phyloP scores from a whole-genome alignment of 1,140 invertebrate genomes.

The Luehdorfia chinensis region DNA sequence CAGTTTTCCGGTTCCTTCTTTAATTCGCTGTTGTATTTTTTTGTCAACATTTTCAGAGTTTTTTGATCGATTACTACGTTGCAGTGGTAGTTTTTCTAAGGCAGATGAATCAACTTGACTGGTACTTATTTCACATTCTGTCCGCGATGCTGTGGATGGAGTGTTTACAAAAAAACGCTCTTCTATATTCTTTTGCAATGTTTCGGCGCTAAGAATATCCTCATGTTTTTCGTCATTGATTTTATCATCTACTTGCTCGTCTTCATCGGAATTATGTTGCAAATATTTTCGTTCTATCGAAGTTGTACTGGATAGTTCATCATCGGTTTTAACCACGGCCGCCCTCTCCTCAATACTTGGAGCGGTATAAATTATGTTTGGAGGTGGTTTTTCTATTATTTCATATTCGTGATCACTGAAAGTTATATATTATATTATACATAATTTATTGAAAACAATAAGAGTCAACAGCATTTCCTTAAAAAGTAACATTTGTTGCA shows the following conservation, averaged over 20 bases:
- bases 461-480: conserved; percentile 4
- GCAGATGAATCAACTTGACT: conserved; percentile 82
- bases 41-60: conserved; percentile 55
- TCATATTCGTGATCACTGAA: conserved; percentile 94
- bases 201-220: conserved; percentile 61
- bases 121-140: conserved; percentile 82
- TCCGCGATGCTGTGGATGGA: conserved; percentile 79
- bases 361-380: conserved; percentile 54
- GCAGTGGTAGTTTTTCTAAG: conserved; percentile 80
- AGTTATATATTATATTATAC: conserved; percentile 43
- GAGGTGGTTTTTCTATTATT: conserved; percentile 80
- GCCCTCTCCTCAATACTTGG: conserved; percentile 52
- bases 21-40: conserved; percentile 77
- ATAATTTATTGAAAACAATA: conserved; percentile 4
- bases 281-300: conserved; percentile 68
- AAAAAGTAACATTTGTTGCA: background rate
- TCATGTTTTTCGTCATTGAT: conserved; percentile 63
- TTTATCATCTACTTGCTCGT: conserved; percentile 56
- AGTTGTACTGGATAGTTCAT: conserved; percentile 71
- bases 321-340: conserved; percentile 54
- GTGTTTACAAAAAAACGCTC: conserved; percentile 74
- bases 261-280: conserved; percentile 59
- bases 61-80: conserved; percentile 78
- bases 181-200: conserved; percentile 78
- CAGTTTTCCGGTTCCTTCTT: conserved; percentile 77